phyloP scores from a whole-genome alignment of 1,140 invertebrate genomes.

The Goniozus legneri region DNA sequence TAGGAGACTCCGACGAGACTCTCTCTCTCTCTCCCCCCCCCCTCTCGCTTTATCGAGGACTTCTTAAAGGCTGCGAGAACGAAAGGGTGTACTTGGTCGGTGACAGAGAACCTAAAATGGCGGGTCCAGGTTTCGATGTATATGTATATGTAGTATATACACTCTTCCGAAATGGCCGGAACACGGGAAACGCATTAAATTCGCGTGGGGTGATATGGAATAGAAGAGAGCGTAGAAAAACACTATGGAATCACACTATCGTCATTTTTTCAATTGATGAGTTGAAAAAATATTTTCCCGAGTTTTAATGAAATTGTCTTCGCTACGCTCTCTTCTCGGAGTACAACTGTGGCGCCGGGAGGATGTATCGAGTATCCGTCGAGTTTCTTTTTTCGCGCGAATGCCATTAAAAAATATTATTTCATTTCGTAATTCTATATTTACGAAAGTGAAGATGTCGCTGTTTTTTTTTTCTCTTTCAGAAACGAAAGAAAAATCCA shows the following conservation, averaged over 20 bases:
- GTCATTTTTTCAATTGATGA: no score
- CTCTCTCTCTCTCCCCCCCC: not conserved
- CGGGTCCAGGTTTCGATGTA: constrained; percentile 22
- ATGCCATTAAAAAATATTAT: no score
- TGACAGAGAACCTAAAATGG: constrained; percentile 33
- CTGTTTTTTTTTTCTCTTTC: no score
- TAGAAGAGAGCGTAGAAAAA: constrained; percentile 14
- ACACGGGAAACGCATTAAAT: constrained; percentile 35
- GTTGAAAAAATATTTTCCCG: no score
- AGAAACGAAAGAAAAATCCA: no score
- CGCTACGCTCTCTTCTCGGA: no score
- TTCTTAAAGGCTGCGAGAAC: constrained; percentile 25
- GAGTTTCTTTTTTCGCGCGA: no score
- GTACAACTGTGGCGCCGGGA: no score
- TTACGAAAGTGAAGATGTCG: no score
- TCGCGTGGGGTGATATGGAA: constrained; percentile 8
- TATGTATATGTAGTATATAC: constrained; percentile 15
- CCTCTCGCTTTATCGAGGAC: constrained; percentile 15
- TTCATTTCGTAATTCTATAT: no score
- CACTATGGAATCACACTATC: not conserved
- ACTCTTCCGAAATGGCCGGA: constrained; percentile 18
- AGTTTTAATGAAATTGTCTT: no score
- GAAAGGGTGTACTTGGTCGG: constrained; percentile 34
- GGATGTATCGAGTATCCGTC: no score
- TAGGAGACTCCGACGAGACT: constrained; percentile 29